phyloP scores from a whole-genome alignment of 92 coral and sea anemone genomes.

The Heteractis magnifica region DNA sequence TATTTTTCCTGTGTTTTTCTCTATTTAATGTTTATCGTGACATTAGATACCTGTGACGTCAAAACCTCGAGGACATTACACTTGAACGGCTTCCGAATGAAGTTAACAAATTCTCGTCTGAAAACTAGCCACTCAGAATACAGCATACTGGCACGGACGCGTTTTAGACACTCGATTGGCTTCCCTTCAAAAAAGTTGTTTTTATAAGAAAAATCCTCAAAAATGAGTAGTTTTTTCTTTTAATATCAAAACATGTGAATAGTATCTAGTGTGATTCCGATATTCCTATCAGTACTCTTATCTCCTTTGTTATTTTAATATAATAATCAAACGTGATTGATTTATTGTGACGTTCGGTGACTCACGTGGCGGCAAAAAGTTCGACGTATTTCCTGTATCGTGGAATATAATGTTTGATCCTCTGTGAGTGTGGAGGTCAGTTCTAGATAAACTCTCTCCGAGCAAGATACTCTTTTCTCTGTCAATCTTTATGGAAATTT shows the following conservation, averaged over 20 bases:
- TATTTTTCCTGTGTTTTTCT: neutral
- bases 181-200: neutral
- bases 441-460: neutral
- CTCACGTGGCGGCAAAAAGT: neutral
- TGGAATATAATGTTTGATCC: neutral
- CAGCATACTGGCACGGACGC: slow-evolving; percentile 1
- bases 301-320: neutral
- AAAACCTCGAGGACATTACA: neutral
- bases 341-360: neutral
- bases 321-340: neutral
- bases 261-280: neutral
- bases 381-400: neutral
- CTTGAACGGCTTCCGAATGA: neutral
- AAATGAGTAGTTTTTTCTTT: neutral
- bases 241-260: neutral
- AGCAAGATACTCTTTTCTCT: neutral
- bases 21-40: neutral
- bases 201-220: neutral
- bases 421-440: neutral
- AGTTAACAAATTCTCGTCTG: neutral
- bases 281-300: neutral
- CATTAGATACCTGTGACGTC: neutral
- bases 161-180: neutral
- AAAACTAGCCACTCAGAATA: neutral
- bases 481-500: neutral